phyloP scores from a whole-genome alignment of 2,113 vertebrate species.

The Piaya cayana region DNA sequence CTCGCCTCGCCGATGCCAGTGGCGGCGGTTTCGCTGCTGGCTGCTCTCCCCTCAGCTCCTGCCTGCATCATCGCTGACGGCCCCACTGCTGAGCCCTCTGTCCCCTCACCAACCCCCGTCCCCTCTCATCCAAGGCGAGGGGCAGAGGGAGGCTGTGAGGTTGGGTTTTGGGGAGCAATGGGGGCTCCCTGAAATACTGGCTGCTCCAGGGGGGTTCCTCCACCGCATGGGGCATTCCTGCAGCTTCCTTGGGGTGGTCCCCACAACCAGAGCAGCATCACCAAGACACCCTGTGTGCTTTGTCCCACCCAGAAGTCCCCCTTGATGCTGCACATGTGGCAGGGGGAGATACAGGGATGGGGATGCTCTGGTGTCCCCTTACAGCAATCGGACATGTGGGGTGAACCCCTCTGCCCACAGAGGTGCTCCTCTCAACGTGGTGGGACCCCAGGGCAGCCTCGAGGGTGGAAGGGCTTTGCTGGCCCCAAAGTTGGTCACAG shows the following conservation, averaged over 20 bases:
- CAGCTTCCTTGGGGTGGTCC: rapidly evolving
- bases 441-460: background rate
- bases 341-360: no score
- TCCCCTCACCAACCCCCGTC: no score
- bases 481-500: background rate
- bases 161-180: background rate
- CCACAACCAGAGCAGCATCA: rapidly evolving
- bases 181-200: no score
- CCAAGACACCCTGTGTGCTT: background rate
- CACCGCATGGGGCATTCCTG: rapidly evolving
- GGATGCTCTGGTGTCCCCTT: background rate
- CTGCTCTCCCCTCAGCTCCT: background rate
- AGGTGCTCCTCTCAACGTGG: background rate
- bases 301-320: background rate
- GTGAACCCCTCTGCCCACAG: background rate
- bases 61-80: rapidly evolving
- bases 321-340: rapidly evolving
- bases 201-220: background rate
- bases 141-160: background rate
- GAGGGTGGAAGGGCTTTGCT: background rate
- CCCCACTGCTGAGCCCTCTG: background rate
- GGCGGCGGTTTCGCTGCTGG: background rate
- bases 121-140: rapidly evolving
- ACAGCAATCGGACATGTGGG: rapidly evolving
- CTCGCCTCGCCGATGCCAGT: background rate